Evolutionary conservation across 2,113 vertebrate species (phyloP).

Genomic region (Mellivora capensis): DNA sequence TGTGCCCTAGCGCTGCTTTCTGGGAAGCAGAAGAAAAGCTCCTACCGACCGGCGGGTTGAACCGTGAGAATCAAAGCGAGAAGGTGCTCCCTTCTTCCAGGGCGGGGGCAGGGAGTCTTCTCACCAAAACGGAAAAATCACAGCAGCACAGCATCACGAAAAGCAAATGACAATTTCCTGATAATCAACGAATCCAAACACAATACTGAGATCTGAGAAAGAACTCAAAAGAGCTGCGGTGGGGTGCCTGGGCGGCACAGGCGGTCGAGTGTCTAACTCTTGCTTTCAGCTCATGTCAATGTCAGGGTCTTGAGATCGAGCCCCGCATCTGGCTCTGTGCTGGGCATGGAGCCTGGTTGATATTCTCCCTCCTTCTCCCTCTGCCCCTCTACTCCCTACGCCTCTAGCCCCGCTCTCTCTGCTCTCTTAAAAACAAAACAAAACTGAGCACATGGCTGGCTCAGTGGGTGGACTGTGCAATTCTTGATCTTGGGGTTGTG

Average conservation of each 20-base stretch:
- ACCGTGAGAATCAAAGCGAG: neutral
- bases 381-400: neutral
- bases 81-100: neutral
- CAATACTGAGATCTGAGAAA: neutral
- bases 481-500: neutral
- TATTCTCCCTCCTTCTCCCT: neutral
- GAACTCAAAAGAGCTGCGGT: no score
- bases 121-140: neutral
- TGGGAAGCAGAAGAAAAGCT: neutral
- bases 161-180: neutral
- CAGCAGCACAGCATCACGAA: neutral
- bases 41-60: fast-evolving
- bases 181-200: neutral
- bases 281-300: neutral
- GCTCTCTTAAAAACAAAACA: neutral
- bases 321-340: neutral
- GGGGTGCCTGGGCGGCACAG: neutral
- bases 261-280: neutral
- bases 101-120: neutral
- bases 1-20: neutral
- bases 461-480: neutral
- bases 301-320: neutral
- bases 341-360: neutral
- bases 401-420: neutral
- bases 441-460: neutral